Conservation (phyloP, 2,113 vertebrate species). For the Falco punctatus region DNA sequence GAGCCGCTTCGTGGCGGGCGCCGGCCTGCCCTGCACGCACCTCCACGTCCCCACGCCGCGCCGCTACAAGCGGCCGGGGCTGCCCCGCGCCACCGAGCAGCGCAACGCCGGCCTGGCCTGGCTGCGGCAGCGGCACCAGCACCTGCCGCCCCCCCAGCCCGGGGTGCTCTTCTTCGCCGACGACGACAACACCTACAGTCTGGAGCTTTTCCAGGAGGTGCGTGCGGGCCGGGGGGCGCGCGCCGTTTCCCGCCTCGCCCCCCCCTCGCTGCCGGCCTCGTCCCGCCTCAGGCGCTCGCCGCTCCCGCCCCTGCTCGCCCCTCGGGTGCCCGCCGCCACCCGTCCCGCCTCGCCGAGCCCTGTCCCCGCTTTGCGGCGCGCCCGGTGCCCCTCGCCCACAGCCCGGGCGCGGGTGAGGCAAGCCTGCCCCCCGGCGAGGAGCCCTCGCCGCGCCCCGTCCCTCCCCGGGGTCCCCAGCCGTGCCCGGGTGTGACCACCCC, state of each 20-base stretch:
- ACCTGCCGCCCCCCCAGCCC: constrained; percentile 73
- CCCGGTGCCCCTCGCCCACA: background rate
- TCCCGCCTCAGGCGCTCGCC: no score
- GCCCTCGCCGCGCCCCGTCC: background rate
- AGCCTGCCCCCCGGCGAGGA: background rate
- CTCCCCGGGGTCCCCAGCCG: background rate
- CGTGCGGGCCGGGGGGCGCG: background rate
- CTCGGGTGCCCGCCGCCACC: background rate
- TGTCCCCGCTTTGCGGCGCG: background rate
- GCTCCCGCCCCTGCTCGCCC: background rate
- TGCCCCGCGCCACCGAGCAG: constrained; percentile 95
- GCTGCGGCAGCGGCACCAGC: constrained; percentile 86
- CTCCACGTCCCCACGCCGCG: constrained; percentile 92
- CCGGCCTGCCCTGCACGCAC: constrained; percentile 88
- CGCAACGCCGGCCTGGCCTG: constrained; percentile 91
- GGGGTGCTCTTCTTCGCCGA: constrained; percentile 97
- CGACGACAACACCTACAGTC: constrained; percentile 98
- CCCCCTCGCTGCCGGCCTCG: background rate
- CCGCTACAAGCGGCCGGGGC: constrained; percentile 90
- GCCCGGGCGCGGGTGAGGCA: accelerated
- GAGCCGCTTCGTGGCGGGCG: constrained; percentile 84
- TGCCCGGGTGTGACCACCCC: accelerated
- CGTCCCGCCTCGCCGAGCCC: background rate
- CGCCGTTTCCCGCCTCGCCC: background rate
- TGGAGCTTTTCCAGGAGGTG: constrained; percentile 98